Conservation (phyloP, 2,888 invertebrate species). For the Limnephilus auricula region DNA sequence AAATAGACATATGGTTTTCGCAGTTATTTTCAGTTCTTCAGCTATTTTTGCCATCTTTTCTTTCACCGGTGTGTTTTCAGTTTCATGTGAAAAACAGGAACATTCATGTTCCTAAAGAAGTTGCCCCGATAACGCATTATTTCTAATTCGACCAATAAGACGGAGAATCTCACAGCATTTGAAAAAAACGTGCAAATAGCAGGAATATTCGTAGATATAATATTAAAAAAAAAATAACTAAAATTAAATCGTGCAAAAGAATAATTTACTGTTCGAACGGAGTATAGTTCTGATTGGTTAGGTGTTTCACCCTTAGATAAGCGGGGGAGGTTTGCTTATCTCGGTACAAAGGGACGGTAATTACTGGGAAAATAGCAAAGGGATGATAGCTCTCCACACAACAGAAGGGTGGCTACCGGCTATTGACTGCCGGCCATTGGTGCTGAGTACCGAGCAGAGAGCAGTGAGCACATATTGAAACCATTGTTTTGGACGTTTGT, state of each 20-base stretch:
- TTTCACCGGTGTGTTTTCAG: no score
- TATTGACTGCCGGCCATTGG: neutral
- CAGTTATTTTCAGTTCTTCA: no score
- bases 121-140: no score
- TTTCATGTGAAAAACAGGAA: no score
- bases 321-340: conserved; percentile 64
- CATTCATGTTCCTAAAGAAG: no score
- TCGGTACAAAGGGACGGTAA: conserved; percentile 61
- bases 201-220: no score
- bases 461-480: neutral
- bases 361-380: conserved; percentile 55
- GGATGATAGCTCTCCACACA: conserved; percentile 4
- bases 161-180: no score
- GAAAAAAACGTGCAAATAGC: no score
- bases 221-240: no score
- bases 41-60: no score
- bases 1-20: no score
- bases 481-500: conserved; percentile 19
- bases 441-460: neutral
- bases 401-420: neutral
- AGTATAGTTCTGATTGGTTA: conserved; percentile 25
- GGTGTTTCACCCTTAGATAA: conserved; percentile 50
- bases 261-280: neutral
- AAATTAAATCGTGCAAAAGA: neutral
- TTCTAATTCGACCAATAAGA: no score